Conservation (phyloP, 1,140 invertebrate species). For the Stenopsyche tienmushanensis region DNA sequence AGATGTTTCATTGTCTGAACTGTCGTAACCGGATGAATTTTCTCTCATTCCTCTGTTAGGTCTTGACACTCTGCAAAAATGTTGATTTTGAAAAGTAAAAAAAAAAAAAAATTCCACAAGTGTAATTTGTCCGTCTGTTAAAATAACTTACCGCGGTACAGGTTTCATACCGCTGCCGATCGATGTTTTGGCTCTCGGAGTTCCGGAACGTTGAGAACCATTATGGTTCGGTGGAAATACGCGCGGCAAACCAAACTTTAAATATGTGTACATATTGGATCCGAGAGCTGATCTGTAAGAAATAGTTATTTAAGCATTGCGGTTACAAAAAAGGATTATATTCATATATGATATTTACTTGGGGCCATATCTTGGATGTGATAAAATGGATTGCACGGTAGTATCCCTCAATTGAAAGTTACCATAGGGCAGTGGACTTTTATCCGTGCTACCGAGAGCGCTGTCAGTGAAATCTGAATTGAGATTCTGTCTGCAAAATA, state of each 20-base stretch:
- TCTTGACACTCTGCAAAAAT: slow-evolving; percentile 49
- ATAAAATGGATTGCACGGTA: slow-evolving; percentile 91
- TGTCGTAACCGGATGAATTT: slow-evolving; percentile 84
- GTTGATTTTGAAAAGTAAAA: no score
- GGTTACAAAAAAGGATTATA: no score
- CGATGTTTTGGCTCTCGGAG: slow-evolving; percentile 57
- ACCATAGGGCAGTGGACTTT: slow-evolving; percentile 86
- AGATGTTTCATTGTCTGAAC: slow-evolving; percentile 69
- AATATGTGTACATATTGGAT: slow-evolving; percentile 88
- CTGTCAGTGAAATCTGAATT: slow-evolving; percentile 95
- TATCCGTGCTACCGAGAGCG: slow-evolving; percentile 85
- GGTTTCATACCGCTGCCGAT: slow-evolving; percentile 57
- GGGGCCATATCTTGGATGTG: slow-evolving; percentile 84
- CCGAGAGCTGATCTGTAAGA: slow-evolving; percentile 70
- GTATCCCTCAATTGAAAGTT: slow-evolving; percentile 91
- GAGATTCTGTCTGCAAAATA: slow-evolving; percentile 78
- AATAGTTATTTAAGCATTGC: slow-evolving; percentile 18
- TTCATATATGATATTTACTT: slow-evolving; percentile 63
- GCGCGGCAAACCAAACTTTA: slow-evolving; percentile 88
- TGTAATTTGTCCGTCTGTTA: no score
- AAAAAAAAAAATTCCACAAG: no score
- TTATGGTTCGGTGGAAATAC: slow-evolving; percentile 80
- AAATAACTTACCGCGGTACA: slow-evolving; percentile 46
- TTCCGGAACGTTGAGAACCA: slow-evolving; percentile 62
- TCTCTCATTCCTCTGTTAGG: slow-evolving; percentile 53